A percentile compares a stretch with the other conserved stretches of the same genome.
phyloP scores from a whole-genome alignment of 1,140 invertebrate species.

The Sminthurinus signatus region DNA sequence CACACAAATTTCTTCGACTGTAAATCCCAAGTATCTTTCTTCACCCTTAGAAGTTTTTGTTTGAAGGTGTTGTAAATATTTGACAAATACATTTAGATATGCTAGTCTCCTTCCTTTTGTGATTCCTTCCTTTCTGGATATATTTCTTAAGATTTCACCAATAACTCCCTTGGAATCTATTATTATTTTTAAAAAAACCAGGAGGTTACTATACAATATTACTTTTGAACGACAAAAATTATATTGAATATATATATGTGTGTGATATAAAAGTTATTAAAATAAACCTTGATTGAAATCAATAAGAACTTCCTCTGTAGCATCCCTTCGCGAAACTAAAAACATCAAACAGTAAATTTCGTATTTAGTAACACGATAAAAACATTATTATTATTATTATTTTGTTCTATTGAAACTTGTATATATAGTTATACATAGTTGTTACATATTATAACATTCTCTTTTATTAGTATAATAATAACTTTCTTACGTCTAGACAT shows the following conservation, averaged over 20 bases:
- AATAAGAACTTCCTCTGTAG: slow-evolving; percentile 19
- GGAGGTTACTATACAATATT: background rate
- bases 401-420: background rate
- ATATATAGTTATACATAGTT: background rate
- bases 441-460: too few relatives aligned
- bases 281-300: slow-evolving; percentile 29
- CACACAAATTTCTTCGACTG: slow-evolving; percentile 67
- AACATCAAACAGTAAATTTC: background rate
- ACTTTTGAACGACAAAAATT: too few relatives aligned
- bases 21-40: slow-evolving; percentile 59
- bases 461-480: too few relatives aligned
- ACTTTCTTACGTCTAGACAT: slow-evolving; percentile 11
- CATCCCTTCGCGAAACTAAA: slow-evolving; percentile 14
- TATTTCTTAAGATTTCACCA: slow-evolving; percentile 47
- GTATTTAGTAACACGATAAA: background rate
- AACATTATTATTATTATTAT: background rate
- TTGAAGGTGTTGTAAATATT: slow-evolving; percentile 58
- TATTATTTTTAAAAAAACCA: background rate
- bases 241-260: background rate
- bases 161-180: slow-evolving; percentile 36
- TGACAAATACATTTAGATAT: slow-evolving; percentile 74
- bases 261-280: background rate
- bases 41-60: slow-evolving; percentile 43
- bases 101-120: slow-evolving; percentile 63
- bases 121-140: slow-evolving; percentile 52